phyloP scores from a whole-genome alignment of 2,888 invertebrate genomes.

The Molanna angustata region DNA sequence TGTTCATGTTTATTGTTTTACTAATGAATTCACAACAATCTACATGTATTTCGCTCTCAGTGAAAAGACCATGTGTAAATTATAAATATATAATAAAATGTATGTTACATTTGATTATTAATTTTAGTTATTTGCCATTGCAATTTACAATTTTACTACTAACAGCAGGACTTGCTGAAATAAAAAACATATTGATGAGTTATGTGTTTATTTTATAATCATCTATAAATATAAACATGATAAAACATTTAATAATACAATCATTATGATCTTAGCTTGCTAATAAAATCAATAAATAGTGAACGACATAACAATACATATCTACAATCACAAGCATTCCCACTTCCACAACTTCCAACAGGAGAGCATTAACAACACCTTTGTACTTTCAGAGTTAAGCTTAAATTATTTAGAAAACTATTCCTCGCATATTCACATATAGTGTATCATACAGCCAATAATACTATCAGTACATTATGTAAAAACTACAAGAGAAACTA shows the following conservation, averaged over 20 bases:
- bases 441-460: slow-evolving; percentile 23
- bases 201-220: slow-evolving; percentile 22
- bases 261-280: slow-evolving; percentile 18
- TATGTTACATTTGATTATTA: no score
- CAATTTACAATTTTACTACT: no score
- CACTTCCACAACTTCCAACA: slow-evolving; percentile 1
- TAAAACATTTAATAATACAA: slow-evolving; percentile 25
- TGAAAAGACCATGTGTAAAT: no score
- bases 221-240: slow-evolving; percentile 30
- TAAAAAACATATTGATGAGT: background rate
- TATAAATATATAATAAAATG: no score
- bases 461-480: slow-evolving; percentile 29
- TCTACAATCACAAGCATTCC: slow-evolving; percentile 10
- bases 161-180: no score
- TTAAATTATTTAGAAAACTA: slow-evolving; percentile 22
- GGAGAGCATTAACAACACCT: slow-evolving; percentile 25
- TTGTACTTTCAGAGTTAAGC: slow-evolving; percentile 31
- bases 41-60: no score
- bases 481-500: slow-evolving; percentile 11
- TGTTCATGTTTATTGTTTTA: no score
- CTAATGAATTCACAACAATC: no score
- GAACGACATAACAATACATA: slow-evolving; percentile 28
- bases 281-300: slow-evolving; percentile 30
- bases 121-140: no score
- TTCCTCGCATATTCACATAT: slow-evolving; percentile 6